Base-by-base conservation (phyloP, 1,140 invertebrate genomes). In the Drosophila chauvacae region DNA sequence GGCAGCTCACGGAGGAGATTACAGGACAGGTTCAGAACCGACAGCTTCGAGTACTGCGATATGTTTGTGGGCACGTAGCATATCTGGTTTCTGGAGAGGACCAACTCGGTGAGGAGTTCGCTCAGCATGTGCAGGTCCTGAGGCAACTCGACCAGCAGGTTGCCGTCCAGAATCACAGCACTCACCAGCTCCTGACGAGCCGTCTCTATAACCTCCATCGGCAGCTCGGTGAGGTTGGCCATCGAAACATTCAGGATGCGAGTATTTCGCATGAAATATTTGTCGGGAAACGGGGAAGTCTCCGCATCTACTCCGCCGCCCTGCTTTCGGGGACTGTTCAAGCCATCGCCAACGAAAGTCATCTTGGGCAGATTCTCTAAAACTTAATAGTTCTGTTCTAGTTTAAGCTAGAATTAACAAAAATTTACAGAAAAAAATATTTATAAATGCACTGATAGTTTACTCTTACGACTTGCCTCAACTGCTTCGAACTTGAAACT, bases 271-370 rank as follows among this genome's bases (percentile, higher is more conserved):
- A 88, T 84, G 5, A 33, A 9, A 28, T 88, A 81, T 45, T 88
- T 87, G 16, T 84, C 85, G 0, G 85, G 85, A 41, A 69, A 75
- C 1, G 16, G 28, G 9, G n/a, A 3, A 18, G 33, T 5, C 10
- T 45, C 66, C 3, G 7, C 1, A 9, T 16, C 0, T 41, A 37
- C 0, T 1, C 10, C n/a, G 5, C 80, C 84, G 7, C 80, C 73
- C 51, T 90, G 85, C 33, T 30, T 30, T 4, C 84, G 65, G 0
- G 84, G 84, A 63, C 77, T 80, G 16, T 88, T 88, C 3, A 88
- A 55, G n/a, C 84, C 84, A 57, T 88, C 84, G 4, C 77, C 69
- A 4, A 84, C 85, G 62, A 60, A 61, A 44, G 13, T 65, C n/a
- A 63, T 33, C 16, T 42, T 6, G 47, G 3, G 11, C 3, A 7